Evolutionary conservation across 2,113 vertebrate genomes (phyloP), one percentile per base, ranked within the genome.

Genomic region (Menura novaehollandiae): DNA sequence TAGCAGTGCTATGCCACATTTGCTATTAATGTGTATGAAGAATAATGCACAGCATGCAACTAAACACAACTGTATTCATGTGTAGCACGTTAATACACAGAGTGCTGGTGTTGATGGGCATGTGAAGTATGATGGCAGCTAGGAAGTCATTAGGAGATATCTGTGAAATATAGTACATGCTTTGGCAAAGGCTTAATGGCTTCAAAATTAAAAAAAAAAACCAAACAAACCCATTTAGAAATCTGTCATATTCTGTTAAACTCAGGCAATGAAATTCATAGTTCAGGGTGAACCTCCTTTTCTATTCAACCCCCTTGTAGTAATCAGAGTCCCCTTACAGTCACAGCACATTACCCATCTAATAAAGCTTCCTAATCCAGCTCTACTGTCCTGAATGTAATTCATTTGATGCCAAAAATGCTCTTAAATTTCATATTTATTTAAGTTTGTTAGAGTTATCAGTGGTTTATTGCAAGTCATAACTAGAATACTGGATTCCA

Each of bases 311-410:
- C 43, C 52, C 21, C 13, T 37, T 39, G 27, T 27, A n/a, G 33
- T 46, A n/a, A 87, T 83, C 71, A 80, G 37, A 67, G 27, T 52
- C 30, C 60, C 58, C 51, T 94, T 74, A 47, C 28, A 67, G 64
- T 83, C 67, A 82, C 73, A 86, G 68, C 66, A 84, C 58, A 72
- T 93, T 74, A 76, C 53, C 52, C 53, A 32, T 88, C 72, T 81
- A 78, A 91, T 76, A 91, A 85, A 87, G 64, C 49, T 92, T 93
- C 73, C 33, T 71, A 88, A 91, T 92, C 46, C 63, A 77, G 28
- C 51, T 74, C 63, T 37, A 44, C 33, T 91, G 73, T 93, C 90
- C 87, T 75, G 62, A 76, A 49, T 78, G 11, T 52, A 53, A 79
- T 66, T 89, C 18, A 83, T 83, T 75, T 55, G 47, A 69, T 94